Evolutionary conservation across 2,888 invertebrate species (phyloP).

Genomic region (Steromphala cineraria): DNA sequence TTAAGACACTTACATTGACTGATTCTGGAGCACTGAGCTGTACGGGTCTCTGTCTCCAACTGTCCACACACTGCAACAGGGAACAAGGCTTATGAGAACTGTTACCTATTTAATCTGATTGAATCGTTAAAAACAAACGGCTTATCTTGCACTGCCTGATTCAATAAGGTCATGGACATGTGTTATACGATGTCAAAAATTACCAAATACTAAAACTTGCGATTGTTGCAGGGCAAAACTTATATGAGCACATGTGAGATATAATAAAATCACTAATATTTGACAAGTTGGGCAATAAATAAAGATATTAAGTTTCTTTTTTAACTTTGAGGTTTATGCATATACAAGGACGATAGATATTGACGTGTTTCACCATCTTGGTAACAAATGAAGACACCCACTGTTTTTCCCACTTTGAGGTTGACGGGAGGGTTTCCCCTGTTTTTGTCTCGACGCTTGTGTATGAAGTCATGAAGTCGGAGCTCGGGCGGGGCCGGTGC

Average conservation of each 20-base stretch:
- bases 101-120: too few species aligned
- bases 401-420: conserved; percentile 63
- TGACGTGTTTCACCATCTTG: not conserved
- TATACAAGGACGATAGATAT: not conserved
- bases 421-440: conserved; percentile 31
- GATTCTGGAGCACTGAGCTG: conserved; percentile 61
- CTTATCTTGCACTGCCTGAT: too few species aligned
- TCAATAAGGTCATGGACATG: too few species aligned
- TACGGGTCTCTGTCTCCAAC: conserved; percentile 66
- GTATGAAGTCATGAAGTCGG: conserved; percentile 83
- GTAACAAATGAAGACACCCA: conserved; percentile 39
- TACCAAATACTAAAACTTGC: too few species aligned
- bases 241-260: too few species aligned
- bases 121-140: too few species aligned
- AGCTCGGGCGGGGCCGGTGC: conserved; percentile 87
- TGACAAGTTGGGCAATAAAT: too few species aligned
- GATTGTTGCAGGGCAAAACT: too few species aligned
- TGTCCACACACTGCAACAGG: conserved; percentile 75
- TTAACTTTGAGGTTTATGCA: too few species aligned
- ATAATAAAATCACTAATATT: too few species aligned
- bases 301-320: too few species aligned
- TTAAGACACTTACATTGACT: conserved; percentile 65
- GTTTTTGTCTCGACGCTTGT: conserved; percentile 57
- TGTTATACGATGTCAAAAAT: too few species aligned
- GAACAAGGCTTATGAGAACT: not conserved